A percentile compares a stretch with the other conserved stretches of the same genome.
These are phyloP conservation scores for Percopsis transmontana DNA, from an alignment of 2,113 vertebrate species.

Conservation along the genomic window DNA sequence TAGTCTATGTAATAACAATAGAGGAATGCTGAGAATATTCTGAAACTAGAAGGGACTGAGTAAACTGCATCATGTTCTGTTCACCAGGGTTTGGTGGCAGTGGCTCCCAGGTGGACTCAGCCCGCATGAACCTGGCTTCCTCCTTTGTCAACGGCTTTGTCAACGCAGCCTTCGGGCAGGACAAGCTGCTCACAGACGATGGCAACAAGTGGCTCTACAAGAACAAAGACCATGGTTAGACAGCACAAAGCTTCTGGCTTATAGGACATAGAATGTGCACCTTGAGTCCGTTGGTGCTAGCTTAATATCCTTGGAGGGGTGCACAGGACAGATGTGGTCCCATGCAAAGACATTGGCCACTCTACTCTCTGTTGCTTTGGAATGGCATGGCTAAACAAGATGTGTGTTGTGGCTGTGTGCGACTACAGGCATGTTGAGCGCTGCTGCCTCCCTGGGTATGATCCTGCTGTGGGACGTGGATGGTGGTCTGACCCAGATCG, in stretches of 20 bases:
- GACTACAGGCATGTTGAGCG: conserved; percentile 92
- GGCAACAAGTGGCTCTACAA: conserved; percentile 99
- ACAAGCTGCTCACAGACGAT: conserved; percentile 96
- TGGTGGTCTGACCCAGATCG: conserved; percentile 95
- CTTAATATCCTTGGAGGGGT: no score
- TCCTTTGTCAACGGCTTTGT: conserved; percentile 98
- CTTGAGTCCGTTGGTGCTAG: no score
- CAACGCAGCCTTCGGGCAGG: conserved; percentile 96
- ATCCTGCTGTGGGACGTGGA: conserved; percentile 98
- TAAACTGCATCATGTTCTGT: neutral
- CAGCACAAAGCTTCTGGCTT: neutral
- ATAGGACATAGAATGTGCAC: no score
- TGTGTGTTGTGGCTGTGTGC: neutral
- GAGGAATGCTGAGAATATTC: neutral
- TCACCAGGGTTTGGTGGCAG: conserved; percentile 92
- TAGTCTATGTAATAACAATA: no score
- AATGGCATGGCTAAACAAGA: neutral
- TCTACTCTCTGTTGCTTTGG: no score
- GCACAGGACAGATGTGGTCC: no score
- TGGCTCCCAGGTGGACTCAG: conserved; percentile 96
- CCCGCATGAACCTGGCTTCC: conserved; percentile 97
- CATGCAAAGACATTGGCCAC: no score
- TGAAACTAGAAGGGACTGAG: neutral
- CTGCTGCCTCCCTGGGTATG: conserved; percentile 94
- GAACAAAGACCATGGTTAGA: conserved; percentile 96